Conservation (phyloP, 2,113 vertebrate genomes). For the Lota lota region DNA sequence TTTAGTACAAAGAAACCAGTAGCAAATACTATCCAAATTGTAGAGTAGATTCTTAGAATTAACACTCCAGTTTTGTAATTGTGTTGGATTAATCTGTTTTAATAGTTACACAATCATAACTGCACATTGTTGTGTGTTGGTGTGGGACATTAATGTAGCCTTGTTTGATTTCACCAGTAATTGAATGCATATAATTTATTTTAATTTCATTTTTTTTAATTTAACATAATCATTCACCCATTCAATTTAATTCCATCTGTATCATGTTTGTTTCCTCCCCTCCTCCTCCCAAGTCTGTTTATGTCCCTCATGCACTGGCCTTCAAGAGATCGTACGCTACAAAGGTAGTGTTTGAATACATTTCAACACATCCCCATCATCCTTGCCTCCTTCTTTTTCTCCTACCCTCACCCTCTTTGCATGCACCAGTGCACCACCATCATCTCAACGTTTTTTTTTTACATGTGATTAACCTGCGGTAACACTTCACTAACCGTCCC, state of each 20-base stretch:
- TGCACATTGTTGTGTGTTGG: slow-evolving; percentile 11
- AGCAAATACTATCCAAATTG: too few species aligned
- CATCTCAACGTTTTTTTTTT: slow-evolving; percentile 28
- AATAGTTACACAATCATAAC: too few species aligned
- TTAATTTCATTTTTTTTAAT: slow-evolving; percentile 35
- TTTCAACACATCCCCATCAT: slow-evolving; percentile 59
- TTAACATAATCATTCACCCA: slow-evolving; percentile 71
- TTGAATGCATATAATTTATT: slow-evolving; percentile 19
- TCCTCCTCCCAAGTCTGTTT: slow-evolving; percentile 86
- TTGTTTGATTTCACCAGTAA: slow-evolving; percentile 42
- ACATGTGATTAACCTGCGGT: slow-evolving; percentile 20
- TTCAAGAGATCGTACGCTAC: slow-evolving; percentile 93
- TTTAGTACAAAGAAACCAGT: too few species aligned
- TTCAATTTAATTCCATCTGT: slow-evolving; percentile 82
- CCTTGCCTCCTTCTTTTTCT: not conserved
- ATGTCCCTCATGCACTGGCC: slow-evolving; percentile 95
- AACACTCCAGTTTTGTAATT: too few species aligned
- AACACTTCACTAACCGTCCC: slow-evolving; percentile 48
- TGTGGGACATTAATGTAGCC: slow-evolving; percentile 51
- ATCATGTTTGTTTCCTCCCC: slow-evolving; percentile 70
- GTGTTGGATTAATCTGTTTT: too few species aligned
- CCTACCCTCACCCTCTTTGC: slow-evolving; percentile 50
- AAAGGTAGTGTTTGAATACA: slow-evolving; percentile 88
- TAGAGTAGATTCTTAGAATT: too few species aligned
- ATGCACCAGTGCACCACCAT: slow-evolving; percentile 61